Evolutionary conservation across 2,113 vertebrate genomes (phyloP), one percentile per base, ranked within the genome.

Genomic region (Cricetomys ansorgei): DNA sequence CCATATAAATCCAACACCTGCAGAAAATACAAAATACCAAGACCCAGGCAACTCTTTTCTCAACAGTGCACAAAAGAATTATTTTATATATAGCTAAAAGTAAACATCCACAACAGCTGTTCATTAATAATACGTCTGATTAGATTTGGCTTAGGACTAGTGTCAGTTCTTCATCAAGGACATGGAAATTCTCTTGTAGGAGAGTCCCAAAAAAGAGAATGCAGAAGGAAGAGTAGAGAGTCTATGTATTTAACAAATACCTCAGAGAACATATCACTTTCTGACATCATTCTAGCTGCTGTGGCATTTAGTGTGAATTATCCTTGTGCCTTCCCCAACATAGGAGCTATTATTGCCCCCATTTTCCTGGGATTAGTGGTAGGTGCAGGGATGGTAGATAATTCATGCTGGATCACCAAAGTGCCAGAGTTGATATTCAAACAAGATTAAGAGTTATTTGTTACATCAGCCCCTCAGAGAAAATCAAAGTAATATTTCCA

Each of bases 221-320:
- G 72, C 16, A 19, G 43, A 64, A 62, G 23, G n/a, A 12, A 77
- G 25, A 70, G 40, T 1, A 7, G 7, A 27, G 7, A 45, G 19
- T 67, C 43, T 37, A 37, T 45, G 84, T 84, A 34, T 57, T 83
- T 91, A 83, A 80, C 12, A 92, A 45, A 73, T 94, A 91, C 91
- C 55, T 27, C 16, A 29, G 25, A 55, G 1, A 3, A 8, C 57
- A 85, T 85, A 62, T 70, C 23, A 45, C 31, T 1, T 59, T 50
- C 57, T 31, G 29, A 50, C 3, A 8, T 31, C 67, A 11, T 67
- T 48, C 13, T 94, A 23, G 43, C 50, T 50, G 5, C 27, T 31
- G 48, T 73, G 15, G 40, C 29, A 53, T 23, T 67, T 59, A 67
- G n/a, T 81, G 19, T 69, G 75, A 85, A 85, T 65, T 12, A 23